Base-by-base conservation (phyloP, 2,888 invertebrate genomes). In the Drosophila neotestacea region DNA sequence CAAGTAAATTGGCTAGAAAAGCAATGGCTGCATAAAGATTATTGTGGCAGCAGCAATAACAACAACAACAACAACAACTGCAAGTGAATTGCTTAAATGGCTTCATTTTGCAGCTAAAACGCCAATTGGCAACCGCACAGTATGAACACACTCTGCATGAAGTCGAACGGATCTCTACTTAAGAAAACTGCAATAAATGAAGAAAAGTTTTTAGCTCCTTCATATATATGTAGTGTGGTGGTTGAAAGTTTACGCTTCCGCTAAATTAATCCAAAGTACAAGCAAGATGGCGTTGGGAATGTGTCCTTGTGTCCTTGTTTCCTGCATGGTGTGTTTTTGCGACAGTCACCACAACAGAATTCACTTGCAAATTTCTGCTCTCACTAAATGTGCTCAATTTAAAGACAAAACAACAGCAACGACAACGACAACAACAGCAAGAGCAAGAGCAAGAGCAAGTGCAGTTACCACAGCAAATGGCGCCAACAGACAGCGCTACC, bases 181-280 rank as follows among this genome's bases (percentile, higher is more conserved):
- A 51, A 54, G 70, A 46, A 42, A 72, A 48, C 69, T 50, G 55
- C 56, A 69, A 69, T 69, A 76, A 70, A 68, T 72, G 73, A 55
- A 64, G 22, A 22, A 79, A 88, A 77, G 59, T 78, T 83, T 79
- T 22, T 4, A 41, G 34, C 27, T 39, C 13, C 52, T 32, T 46
- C 46, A 22, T 54, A 16, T 9, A 9, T 4, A 16, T 9, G 4
- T 4, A 16, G 7, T 41, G 22, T 67, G 38, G 61, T 51, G 60
- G 47, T 65, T 52, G 51, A 79, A 77, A 80, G 73, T 81, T 83
- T 73, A 75, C 64, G 77, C 73, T 80, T 89, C 60, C 79, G 89
- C 79, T 81, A 89, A 87, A 85, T 85, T 89, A 87, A 87, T 71
- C 81, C 76, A 81, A 81, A 85, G 87, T 81, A 60, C 41, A 27